phyloP scores from a whole-genome alignment of 1,140 invertebrate species.

The Neodiprion pinetum region DNA sequence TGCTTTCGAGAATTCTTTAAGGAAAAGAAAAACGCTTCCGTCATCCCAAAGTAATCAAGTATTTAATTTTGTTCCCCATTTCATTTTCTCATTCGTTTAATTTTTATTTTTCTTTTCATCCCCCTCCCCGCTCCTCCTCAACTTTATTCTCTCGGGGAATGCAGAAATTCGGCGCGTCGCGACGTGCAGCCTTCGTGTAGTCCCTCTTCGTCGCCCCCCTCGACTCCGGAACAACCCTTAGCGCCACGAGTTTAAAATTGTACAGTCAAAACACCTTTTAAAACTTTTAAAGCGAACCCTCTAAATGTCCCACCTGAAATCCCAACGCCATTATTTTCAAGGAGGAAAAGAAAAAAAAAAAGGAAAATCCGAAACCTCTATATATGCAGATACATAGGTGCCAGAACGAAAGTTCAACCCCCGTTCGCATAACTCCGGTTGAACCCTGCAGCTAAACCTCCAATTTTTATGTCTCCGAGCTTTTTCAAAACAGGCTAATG shows the following conservation, averaged over 20 bases:
- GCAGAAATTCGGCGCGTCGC: not conserved
- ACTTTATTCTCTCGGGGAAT: not conserved
- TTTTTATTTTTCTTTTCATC: constrained; percentile 42
- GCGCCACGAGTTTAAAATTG: constrained; percentile 36
- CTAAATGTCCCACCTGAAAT: constrained; percentile 12
- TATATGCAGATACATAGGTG: no score
- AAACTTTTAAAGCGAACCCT: constrained; percentile 35
- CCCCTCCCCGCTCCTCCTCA: constrained; percentile 9
- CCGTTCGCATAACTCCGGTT: not conserved
- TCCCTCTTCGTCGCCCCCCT: constrained; percentile 6
- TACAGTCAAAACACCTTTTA: constrained; percentile 43
- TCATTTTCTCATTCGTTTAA: constrained; percentile 37
- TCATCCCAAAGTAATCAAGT: constrained; percentile 56
- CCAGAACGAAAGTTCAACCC: not conserved
- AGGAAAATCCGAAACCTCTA: not conserved
- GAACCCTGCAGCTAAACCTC: not conserved
- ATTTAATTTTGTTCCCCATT: constrained; percentile 52
- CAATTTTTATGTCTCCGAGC: not conserved
- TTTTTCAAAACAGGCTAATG: not conserved
- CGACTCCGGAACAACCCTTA: constrained; percentile 9
- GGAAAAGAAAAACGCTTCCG: constrained; percentile 31
- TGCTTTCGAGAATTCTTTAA: not conserved
- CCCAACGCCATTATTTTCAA: constrained; percentile 9
- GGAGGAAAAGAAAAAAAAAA: not conserved
- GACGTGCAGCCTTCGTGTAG: not conserved